Conservation (phyloP, 1,140 invertebrate species). For the Meteorus sp. region DNA sequence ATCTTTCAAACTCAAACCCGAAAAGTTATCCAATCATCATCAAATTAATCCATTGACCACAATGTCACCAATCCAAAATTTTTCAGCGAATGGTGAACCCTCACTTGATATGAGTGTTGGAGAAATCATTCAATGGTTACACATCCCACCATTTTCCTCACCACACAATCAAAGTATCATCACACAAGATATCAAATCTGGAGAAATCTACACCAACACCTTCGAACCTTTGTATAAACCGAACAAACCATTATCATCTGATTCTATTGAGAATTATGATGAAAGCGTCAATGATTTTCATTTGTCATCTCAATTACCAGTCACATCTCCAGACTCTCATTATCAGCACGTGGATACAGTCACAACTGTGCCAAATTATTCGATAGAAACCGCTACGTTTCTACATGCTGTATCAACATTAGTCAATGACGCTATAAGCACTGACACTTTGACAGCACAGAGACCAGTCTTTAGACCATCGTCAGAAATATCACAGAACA, state of each 20-base stretch:
- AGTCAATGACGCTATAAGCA: neutral
- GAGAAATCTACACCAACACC: conserved; percentile 22
- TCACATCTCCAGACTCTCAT: neutral
- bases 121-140: conserved; percentile 45
- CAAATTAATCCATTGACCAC: neutral
- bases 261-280: conserved; percentile 12
- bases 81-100: conserved; percentile 21
- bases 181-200: conserved; percentile 5
- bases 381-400: conserved; percentile 3
- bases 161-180: conserved; percentile 27
- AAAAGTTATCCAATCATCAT: conserved; percentile 7
- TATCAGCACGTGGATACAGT: neutral
- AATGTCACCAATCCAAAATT: neutral
- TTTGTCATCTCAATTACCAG: neutral
- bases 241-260: conserved; percentile 32
- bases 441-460: neutral
- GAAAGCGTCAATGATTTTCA: conserved; percentile 18
- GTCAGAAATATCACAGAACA: conserved; percentile 49
- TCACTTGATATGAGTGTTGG: conserved; percentile 29
- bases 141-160: conserved; percentile 37
- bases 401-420: neutral
- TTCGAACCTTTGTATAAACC: conserved; percentile 38
- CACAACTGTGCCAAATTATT: neutral
- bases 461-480: conserved; percentile 22
- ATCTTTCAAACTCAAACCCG: conserved; percentile 11